Conservation (phyloP, 2,113 vertebrate species). For the Telmatochromis sp. region DNA sequence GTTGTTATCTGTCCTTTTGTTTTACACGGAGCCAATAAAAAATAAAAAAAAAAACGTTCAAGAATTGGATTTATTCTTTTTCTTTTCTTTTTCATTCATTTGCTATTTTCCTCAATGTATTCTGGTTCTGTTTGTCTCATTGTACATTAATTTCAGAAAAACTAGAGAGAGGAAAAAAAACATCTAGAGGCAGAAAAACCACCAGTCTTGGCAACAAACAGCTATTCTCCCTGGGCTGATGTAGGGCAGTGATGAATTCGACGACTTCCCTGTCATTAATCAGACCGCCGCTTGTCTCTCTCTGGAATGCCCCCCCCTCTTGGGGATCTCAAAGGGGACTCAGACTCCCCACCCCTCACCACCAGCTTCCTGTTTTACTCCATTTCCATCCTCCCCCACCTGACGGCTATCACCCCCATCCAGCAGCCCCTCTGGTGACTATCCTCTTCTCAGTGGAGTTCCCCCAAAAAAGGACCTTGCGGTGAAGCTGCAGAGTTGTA, state of each 20-base stretch:
- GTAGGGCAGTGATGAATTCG: constrained; percentile 56
- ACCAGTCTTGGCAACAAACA: neutral
- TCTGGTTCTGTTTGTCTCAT: neutral
- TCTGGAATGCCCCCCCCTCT: neutral
- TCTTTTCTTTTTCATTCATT: neutral
- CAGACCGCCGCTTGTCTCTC: constrained; percentile 39
- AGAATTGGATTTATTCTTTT: neutral
- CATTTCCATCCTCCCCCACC: neutral
- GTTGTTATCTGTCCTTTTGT: neutral
- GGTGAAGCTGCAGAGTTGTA: neutral
- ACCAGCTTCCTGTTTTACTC: neutral
- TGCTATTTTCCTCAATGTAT: neutral
- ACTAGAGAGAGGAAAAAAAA: neutral
- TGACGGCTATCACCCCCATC: neutral
- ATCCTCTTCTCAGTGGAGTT: neutral
- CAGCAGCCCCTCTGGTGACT: neutral
- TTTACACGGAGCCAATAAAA: neutral
- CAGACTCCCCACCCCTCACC: neutral
- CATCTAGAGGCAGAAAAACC: neutral
- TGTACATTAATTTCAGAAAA: constrained; percentile 24
- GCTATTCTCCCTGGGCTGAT: constrained; percentile 18
- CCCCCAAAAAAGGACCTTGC: neutral
- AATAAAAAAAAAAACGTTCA: neutral
- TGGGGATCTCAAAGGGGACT: neutral
- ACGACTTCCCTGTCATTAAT: constrained; percentile 51